Conservation (phyloP, 2,888 invertebrate species). For the Zaprionus bogoriensis region DNA sequence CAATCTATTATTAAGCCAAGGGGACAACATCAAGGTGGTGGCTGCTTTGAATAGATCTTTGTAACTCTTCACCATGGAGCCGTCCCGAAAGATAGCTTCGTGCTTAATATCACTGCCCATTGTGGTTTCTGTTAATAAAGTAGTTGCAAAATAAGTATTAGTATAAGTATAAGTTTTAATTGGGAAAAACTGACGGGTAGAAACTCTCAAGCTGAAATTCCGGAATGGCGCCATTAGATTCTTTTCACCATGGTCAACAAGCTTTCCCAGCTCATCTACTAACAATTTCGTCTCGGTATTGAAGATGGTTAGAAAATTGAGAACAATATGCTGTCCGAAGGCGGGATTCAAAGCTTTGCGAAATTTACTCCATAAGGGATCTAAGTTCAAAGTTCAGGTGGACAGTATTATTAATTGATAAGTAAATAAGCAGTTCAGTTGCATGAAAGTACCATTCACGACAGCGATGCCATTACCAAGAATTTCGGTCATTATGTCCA, state of each 20-base stretch:
- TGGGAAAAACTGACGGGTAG: constrained; percentile 61
- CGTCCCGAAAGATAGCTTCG: constrained; percentile 16
- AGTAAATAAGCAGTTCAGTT: background rate
- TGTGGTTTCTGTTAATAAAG: constrained; percentile 38
- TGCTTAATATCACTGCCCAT: constrained; percentile 32
- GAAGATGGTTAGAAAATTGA: constrained; percentile 72
- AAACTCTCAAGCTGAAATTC: constrained; percentile 54
- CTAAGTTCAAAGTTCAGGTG: constrained; percentile 7
- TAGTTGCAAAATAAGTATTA: background rate
- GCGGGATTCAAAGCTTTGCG: constrained; percentile 72
- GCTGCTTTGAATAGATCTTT: background rate
- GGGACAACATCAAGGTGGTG: background rate
- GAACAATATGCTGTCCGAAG: constrained; percentile 68
- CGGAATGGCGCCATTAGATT: constrained; percentile 37
- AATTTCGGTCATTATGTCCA: constrained; percentile 59
- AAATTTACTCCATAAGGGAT: constrained; percentile 70
- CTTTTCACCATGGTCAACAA: constrained; percentile 40
- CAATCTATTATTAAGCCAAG: background rate
- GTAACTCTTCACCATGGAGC: constrained; percentile 6
- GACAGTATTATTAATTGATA: background rate
- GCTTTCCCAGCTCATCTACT: constrained; percentile 37
- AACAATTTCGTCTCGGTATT: constrained; percentile 61
- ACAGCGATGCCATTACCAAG: constrained; percentile 52
- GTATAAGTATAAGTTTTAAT: background rate
- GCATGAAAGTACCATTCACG: background rate